Conservation (phyloP, 2,113 vertebrate genomes). For the Chaetodon auriga region DNA sequence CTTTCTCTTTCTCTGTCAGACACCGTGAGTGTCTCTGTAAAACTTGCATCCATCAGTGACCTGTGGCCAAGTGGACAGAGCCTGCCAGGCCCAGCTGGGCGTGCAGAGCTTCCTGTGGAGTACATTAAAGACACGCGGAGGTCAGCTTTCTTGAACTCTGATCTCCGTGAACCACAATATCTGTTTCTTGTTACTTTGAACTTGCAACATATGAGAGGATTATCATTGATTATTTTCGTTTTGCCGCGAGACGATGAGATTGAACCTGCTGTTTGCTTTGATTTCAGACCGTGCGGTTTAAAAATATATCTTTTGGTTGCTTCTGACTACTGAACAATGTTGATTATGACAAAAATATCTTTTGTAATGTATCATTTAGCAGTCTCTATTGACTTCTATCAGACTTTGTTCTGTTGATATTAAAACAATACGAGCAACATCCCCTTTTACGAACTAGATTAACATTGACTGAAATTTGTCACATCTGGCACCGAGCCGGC, state of each 20-base stretch:
- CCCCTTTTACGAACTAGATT: constrained; percentile 19
- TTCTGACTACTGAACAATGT: neutral
- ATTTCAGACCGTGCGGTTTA: constrained; percentile 5
- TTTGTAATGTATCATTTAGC: neutral
- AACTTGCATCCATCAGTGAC: constrained; percentile 44
- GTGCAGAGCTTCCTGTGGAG: constrained; percentile 57
- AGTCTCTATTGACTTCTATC: constrained; percentile 6
- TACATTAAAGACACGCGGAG: constrained; percentile 62
- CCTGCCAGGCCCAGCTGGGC: constrained; percentile 52
- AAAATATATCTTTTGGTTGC: neutral
- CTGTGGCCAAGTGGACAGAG: neutral
- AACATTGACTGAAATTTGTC: constrained; percentile 20
- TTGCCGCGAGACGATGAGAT: constrained; percentile 14
- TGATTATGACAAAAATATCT: constrained; percentile 1
- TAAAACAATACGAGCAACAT: constrained; percentile 32
- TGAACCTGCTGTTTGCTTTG: constrained; percentile 44
- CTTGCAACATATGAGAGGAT: constrained; percentile 10
- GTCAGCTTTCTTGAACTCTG: constrained; percentile 62
- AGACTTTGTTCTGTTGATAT: neutral
- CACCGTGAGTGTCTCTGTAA: constrained; percentile 16
- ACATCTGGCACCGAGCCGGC: constrained; percentile 67
- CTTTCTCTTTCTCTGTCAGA: constrained; percentile 1
- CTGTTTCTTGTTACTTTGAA: constrained; percentile 63
- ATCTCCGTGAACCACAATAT: constrained; percentile 51
- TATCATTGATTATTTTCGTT: constrained; percentile 1